These are phyloP conservation scores for Phymastichus coffea DNA, from an alignment of 1,140 invertebrate genomes.

Conservation along the genomic window DNA sequence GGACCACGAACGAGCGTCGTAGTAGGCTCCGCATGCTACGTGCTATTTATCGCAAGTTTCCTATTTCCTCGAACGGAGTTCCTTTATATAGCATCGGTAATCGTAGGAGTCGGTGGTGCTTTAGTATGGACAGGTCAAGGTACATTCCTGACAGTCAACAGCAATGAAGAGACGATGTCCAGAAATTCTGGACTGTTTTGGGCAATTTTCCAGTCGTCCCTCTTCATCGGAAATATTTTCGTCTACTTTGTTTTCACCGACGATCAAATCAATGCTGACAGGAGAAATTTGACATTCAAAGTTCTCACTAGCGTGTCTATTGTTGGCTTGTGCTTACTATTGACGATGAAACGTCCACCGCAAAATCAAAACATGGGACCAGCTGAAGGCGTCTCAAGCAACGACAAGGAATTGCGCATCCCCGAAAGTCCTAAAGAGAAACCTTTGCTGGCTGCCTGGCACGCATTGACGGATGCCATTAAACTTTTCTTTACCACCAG, in stretches of 20 bases:
- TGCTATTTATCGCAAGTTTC: constrained; percentile 79
- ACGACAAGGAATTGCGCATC: constrained; percentile 59
- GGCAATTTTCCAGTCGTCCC: constrained; percentile 87
- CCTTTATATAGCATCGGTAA: constrained; percentile 78
- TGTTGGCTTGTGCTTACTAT: constrained; percentile 69
- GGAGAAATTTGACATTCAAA: constrained; percentile 71
- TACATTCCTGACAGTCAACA: constrained; percentile 90
- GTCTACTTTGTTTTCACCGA: constrained; percentile 82
- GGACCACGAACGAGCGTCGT: constrained; percentile 86
- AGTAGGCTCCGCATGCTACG: constrained; percentile 64
- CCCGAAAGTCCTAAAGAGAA: constrained; percentile 51
- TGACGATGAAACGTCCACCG: constrained; percentile 62
- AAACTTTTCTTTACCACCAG: constrained; percentile 75
- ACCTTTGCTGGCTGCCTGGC: constrained; percentile 56
- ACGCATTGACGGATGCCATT: constrained; percentile 74
- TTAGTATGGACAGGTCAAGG: constrained; percentile 91
- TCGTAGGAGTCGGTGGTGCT: constrained; percentile 88
- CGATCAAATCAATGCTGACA: constrained; percentile 65
- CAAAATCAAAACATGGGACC: constrained; percentile 57
- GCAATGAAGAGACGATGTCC: constrained; percentile 80
- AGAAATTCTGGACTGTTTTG: constrained; percentile 94
- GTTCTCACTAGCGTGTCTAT: constrained; percentile 70
- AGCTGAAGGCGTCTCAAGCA: constrained; percentile 57
- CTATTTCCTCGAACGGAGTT: constrained; percentile 79
- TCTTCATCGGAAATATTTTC: constrained; percentile 92